phyloP scores from a whole-genome alignment of 1,140 invertebrate species.

The Trichonephila clavipes region DNA sequence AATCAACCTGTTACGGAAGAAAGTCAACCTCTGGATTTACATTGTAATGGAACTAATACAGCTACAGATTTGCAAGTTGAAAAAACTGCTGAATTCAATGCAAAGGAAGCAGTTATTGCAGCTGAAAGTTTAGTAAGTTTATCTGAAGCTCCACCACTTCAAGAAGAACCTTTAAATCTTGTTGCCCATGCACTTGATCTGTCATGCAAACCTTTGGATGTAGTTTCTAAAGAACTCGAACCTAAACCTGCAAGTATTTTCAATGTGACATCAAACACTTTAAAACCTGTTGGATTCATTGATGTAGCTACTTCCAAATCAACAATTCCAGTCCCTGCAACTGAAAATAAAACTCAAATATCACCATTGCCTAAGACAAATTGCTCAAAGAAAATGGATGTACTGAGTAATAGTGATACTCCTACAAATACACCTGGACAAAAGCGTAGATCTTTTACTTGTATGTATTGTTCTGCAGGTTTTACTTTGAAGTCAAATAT shows the following conservation, averaged over 20 bases:
- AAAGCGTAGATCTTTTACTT: conserved; percentile 92
- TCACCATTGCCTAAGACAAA: conserved; percentile 41
- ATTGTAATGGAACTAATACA: conserved; percentile 39
- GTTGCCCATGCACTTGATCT: conserved; percentile 92
- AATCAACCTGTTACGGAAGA: conserved; percentile 28
- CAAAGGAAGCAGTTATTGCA: conserved; percentile 67
- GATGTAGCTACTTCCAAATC: conserved; percentile 40
- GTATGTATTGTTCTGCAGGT: conserved; percentile 92
- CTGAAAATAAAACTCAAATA: conserved; percentile 48
- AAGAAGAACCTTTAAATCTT: conserved; percentile 87
- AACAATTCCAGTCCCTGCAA: not conserved
- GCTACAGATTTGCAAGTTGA: conserved; percentile 54
- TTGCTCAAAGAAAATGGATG: conserved; percentile 32
- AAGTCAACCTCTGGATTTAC: conserved; percentile 64
- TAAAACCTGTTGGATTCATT: not conserved
- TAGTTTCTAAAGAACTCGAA: conserved; percentile 17
- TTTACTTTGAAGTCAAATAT: conserved; percentile 95
- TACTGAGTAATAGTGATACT: not conserved
- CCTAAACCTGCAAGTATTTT: conserved; percentile 61
- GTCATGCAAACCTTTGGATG: conserved; percentile 81
- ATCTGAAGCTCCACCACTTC: conserved; percentile 78
- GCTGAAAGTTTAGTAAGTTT: conserved; percentile 72
- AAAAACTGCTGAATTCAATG: conserved; percentile 16
- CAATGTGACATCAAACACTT: not conserved
- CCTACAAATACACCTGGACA: conserved; percentile 79